Evolutionary conservation across 1,140 invertebrate species (phyloP).

Genomic region (Cyrtorhinus lividipennis): DNA sequence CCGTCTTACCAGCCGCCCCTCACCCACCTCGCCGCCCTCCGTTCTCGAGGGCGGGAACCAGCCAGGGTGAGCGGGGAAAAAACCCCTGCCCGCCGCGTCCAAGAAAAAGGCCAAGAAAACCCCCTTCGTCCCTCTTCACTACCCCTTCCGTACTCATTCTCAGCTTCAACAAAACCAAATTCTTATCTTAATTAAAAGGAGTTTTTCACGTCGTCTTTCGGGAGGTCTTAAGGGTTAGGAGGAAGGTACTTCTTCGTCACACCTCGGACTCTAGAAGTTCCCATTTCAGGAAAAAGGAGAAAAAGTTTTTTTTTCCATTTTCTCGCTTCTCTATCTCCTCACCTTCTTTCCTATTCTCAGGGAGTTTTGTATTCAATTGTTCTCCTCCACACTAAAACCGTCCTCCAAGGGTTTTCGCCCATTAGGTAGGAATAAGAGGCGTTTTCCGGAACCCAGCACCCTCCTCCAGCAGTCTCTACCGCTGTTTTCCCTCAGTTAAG

Average conservation of each 20-base stretch:
- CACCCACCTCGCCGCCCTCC: neutral
- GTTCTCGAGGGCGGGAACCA: neutral
- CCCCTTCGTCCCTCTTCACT: neutral
- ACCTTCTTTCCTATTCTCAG: neutral
- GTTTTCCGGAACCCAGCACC: neutral
- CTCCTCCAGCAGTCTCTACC: neutral
- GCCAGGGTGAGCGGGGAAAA: neutral
- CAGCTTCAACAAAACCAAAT: constrained; percentile 2
- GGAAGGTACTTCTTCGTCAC: neutral
- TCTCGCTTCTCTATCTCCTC: neutral
- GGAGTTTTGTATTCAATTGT: constrained; percentile 8
- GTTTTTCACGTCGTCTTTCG: constrained; percentile 5
- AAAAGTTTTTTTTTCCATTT: neutral
- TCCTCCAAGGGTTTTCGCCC: neutral
- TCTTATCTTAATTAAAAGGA: constrained; percentile 10
- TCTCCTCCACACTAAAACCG: neutral
- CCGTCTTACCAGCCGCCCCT: neutral
- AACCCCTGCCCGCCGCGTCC: neutral
- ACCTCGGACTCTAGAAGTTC: neutral
- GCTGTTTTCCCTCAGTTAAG: too few species aligned
- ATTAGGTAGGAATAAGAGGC: constrained; percentile 2
- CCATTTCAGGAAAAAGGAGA: neutral
- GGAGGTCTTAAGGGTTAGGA: neutral
- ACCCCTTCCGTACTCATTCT: neutral
- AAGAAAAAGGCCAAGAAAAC: neutral